phyloP scores from a whole-genome alignment of 2,888 invertebrate species.

The Mythimna ferrago region DNA sequence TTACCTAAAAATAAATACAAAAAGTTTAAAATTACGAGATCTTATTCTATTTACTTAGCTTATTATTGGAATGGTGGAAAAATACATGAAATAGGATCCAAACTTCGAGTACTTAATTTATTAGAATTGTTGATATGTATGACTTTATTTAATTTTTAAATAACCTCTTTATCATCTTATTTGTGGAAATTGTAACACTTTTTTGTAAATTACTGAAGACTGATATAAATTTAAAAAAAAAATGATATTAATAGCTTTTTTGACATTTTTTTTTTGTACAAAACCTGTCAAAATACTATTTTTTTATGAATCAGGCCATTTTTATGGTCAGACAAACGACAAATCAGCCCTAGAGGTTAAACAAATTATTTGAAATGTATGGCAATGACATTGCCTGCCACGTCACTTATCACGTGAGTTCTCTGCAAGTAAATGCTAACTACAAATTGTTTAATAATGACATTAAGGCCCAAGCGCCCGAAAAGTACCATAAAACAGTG shows the following conservation, averaged over 20 bases:
- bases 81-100: neutral
- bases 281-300: too few relatives aligned
- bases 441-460: too few relatives aligned
- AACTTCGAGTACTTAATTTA: slow-evolving; percentile 14
- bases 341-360: too few relatives aligned
- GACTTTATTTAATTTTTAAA: slow-evolving; percentile 1
- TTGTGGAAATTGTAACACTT: neutral
- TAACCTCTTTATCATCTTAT: neutral
- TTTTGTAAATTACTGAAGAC: neutral
- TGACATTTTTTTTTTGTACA: too few relatives aligned
- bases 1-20: slow-evolving; percentile 64
- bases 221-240: neutral
- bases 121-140: slow-evolving; percentile 27
- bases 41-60: slow-evolving; percentile 63
- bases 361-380: too few relatives aligned
- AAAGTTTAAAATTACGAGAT: slow-evolving; percentile 66
- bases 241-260: neutral
- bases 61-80: slow-evolving; percentile 25
- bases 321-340: too few relatives aligned
- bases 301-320: too few relatives aligned
- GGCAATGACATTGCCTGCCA: too few relatives aligned
- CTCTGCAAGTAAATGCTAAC: too few relatives aligned
- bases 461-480: too few relatives aligned
- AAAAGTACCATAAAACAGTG: too few relatives aligned
- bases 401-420: too few relatives aligned